These are phyloP conservation scores for Crenuchus spilurus DNA, from an alignment of 2,797 vertebrate genomes.

Conservation along the genomic window DNA sequence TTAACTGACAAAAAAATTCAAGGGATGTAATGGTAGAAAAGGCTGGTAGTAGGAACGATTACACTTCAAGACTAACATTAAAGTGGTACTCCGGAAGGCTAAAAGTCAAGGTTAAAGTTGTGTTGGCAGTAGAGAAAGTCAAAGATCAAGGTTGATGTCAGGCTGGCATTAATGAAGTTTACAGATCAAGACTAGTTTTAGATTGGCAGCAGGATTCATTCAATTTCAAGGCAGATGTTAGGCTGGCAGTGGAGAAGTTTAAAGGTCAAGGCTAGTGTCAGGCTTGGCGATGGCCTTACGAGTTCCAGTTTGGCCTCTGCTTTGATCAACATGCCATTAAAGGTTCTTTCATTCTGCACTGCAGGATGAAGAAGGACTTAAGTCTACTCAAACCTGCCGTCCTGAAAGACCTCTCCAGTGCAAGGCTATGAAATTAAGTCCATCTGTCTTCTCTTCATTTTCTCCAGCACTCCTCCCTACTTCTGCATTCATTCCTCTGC, in stretches of 20 bases:
- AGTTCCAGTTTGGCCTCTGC: conserved; percentile 7
- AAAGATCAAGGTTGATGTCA: neutral
- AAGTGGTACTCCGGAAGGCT: neutral
- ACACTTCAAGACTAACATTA: neutral
- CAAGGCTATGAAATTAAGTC: conserved; percentile 46
- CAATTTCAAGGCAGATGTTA: neutral
- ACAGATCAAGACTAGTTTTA: neutral
- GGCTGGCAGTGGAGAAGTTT: neutral
- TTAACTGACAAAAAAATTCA: too few relatives aligned
- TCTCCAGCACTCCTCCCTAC: neutral
- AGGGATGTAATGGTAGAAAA: too few relatives aligned
- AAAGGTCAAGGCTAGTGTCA: neutral
- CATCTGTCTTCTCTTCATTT: conserved; percentile 12
- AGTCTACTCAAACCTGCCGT: neutral
- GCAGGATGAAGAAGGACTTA: neutral
- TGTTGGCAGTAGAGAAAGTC: neutral
- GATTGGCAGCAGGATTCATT: too few relatives aligned
- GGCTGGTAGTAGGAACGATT: neutral
- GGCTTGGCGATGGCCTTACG: neutral
- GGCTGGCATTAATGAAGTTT: neutral
- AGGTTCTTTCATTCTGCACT: neutral
- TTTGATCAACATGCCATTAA: neutral
- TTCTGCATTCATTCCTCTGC: neutral
- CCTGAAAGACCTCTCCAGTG: conserved; percentile 31
- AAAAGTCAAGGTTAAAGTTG: too few relatives aligned